Base-by-base conservation (phyloP, 1,140 invertebrate genomes). In the Drosophila parvula region DNA sequence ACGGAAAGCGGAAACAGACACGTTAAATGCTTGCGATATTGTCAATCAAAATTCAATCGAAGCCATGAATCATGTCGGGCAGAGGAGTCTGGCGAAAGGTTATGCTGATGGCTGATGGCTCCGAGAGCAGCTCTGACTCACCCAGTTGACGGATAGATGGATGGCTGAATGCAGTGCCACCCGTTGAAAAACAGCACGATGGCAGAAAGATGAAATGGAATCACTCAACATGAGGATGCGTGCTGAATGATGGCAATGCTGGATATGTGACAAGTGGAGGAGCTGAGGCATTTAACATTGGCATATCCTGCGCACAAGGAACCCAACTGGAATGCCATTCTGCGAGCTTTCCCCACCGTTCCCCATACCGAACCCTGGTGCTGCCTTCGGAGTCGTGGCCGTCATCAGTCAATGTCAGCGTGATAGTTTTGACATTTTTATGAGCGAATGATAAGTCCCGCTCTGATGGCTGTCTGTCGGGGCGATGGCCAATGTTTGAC, bases 31-130 rank as follows among this genome's bases (percentile, higher is more conserved):
- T 81, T 90, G 90, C 90, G 85, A 91, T 91, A 91, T 91, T 91
- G 90, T 91, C 90, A 91, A 91, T 91, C 90, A 91, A 91, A 91
- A 91, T 86, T 91, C 90, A 91, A 91, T 91, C 84, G 89, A 78
- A 81, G 74, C 81, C 84, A 88, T 88, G 84, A 89, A 89, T 88
- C 84, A 88, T 89, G 77, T 58, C 81, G 22, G 40, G 51, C 45
- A 65, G 63, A 68, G 48, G 63, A 70, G 32, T 32, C 63, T 40
- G 74, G 41, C 41, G 56, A 47, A 76, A 79, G 79, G 71, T 79
- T 81, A 75, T 83, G 81, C 81, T 86, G 82, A 82, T 88, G 79
- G 81, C 81, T 86, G 82, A 82, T 88, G 79, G 76, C 82, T 69
- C 67, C 82, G 64, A 74, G 69, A 78, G 78, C 44, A 61, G 38